Evolutionary conservation across 2,888 invertebrate genomes (phyloP), one percentile per base, ranked within the genome.

Genomic region (Alitta virens): DNA sequence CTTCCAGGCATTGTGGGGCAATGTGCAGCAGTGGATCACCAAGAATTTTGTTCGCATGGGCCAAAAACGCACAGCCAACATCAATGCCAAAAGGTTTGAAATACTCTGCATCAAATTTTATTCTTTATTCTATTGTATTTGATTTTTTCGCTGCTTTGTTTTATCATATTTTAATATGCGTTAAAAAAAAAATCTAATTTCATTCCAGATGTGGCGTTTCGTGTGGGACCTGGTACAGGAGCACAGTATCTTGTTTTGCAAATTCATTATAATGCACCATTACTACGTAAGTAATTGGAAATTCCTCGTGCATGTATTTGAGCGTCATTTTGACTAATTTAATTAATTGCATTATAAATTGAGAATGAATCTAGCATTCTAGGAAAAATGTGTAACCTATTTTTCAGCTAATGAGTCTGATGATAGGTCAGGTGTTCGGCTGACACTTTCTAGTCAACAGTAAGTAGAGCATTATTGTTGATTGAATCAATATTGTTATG

Each of bases 191-290:
- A n/a, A n/a, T n/a, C n/a, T 25, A n/a, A 49, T 40, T 14, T 52
- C 14, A 57, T 72, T 72, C 3, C 69, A 82, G 81, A 89, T 65
- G 95, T 98, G 9, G 98, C 94, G 1, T 98, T 97, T 81, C 90
- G 90, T 81, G 90, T 97, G 53, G 97, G 97, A 7, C 87, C 87
- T 60, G 87, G 88, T 63, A 91, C 94, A 0, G 85, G 87, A 14
- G 91, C 94, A 68, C 89, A 91, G 74, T 95, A 94, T 80, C 85
- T 98, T 60, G 95, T 97, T 0, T 84, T 99, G 42, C 98, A 98
- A 85, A 91, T 98, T 0, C 94, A 95, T 80, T 95, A 94, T 33
- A 56, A 54, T 33, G 12, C 33, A 12, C 33, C 33, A 7, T 33
- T 33, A 33, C 33, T 33, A 33, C 7, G 33, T 33, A 12, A 33